These are phyloP conservation scores for Bhutanitis thaidina DNA, from an alignment of 2,888 invertebrate species.

Conservation along the genomic window DNA sequence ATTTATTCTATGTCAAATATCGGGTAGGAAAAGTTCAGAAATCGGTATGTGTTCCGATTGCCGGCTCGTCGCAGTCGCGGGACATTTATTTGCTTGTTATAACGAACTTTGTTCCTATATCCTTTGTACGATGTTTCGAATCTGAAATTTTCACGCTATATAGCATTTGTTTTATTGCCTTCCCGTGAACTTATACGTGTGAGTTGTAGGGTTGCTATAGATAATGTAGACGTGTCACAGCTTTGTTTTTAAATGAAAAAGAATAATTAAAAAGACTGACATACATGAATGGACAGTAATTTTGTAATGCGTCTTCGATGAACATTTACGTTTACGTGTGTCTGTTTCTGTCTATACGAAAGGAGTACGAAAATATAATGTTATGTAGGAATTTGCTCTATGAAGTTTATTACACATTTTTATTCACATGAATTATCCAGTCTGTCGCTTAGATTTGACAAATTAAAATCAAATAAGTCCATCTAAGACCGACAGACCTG, in stretches of 20 bases:
- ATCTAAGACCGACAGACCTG: no score
- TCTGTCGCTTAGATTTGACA: no score
- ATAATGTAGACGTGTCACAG: not conserved
- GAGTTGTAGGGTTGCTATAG: not conserved
- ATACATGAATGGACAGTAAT: no score
- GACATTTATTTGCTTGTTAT: slow-evolving; percentile 47
- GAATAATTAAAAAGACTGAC: no score
- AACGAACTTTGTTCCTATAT: slow-evolving; percentile 31
- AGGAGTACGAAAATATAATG: no score
- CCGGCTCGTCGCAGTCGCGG: slow-evolving; percentile 37
- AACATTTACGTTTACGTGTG: no score
- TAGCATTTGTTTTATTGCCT: slow-evolving; percentile 37
- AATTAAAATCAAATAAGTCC: no score
- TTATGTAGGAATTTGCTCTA: no score
- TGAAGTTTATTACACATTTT: no score
- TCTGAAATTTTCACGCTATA: slow-evolving; percentile 21
- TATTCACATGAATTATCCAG: no score
- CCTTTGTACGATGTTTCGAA: slow-evolving; percentile 18
- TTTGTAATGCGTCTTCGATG: no score
- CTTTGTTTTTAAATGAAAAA: not conserved
- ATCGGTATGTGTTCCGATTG: slow-evolving; percentile 46
- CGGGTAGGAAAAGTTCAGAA: slow-evolving; percentile 38
- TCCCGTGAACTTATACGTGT: slow-evolving; percentile 10
- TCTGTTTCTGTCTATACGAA: no score
- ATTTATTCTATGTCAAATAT: slow-evolving; percentile 30